Base-by-base conservation (phyloP, 2,888 invertebrate species). In the Chydorus sphaericus region DNA sequence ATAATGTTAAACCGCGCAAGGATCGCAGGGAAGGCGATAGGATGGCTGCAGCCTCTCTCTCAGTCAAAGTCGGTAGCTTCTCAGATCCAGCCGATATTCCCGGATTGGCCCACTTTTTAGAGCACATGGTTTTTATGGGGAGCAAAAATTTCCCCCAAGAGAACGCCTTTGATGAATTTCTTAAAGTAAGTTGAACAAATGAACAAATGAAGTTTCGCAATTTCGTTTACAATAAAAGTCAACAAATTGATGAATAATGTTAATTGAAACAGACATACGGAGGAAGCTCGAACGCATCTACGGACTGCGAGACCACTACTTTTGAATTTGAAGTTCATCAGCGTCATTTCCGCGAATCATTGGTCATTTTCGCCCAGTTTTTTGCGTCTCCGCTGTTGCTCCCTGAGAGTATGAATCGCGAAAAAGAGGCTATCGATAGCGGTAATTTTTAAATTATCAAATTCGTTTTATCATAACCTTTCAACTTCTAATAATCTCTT, bases 91-190 rank as follows among this genome's bases (percentile, higher is more conserved):
- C 73, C 7, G 75, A 77, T 63, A 80, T 87, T 56, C 85, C 82
- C 62, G 89, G 89, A 0, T 69, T 89, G 67, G 85, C 88, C 1
- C 89, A 89, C 68, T 88, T 89, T 67, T 74, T 89, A 3, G 89
- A 89, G 65, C 89, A 89, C 68, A 88, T 93, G 91, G 83, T 93
- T 23, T 93, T 91, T 66, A 92, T 92, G 91, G 93, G 92, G 31
- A 90, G 88, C 62, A 77, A 83, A 65, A 91, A 89, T 67, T 92
- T 83, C 68, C 88, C 85, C 8, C 76, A 79, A 66, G 91, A 92
- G 71, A 89, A 89, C 68, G 83, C 82, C 61, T 86, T 88, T 65
- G 87, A 88, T 71, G 73, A 83, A 1, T 87, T 82, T 62, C 78
- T 88, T 26, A 81, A 80, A 72, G 78, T 79, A 66, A 16, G 4